Evolutionary conservation across 2,113 vertebrate species (phyloP).

Genomic region (Leucopsar rothschildi): DNA sequence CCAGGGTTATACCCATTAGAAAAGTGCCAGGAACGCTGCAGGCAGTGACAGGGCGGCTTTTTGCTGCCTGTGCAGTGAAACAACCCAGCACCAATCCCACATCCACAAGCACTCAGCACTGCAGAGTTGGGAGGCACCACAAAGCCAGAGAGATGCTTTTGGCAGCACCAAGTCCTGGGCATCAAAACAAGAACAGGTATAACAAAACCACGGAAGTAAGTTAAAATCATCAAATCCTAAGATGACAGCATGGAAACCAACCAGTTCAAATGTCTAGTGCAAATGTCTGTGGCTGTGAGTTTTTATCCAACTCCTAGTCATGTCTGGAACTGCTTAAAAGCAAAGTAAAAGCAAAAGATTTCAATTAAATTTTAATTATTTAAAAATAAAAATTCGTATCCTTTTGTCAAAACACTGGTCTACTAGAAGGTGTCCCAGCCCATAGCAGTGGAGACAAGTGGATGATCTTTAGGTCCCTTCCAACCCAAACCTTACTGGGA

Average conservation of each 20-base stretch:
- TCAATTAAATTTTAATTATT: not conserved
- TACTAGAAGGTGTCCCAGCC: not conserved
- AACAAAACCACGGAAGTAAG: not conserved
- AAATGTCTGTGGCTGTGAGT: not conserved
- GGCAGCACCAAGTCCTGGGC: not conserved
- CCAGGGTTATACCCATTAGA: too few relatives aligned
- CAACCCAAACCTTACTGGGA: not conserved
- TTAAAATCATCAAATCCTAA: not conserved
- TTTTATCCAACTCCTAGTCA: not conserved
- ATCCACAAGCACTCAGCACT: fast-evolving
- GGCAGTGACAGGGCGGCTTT: fast-evolving
- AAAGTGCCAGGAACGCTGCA: not conserved
- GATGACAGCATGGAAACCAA: not conserved
- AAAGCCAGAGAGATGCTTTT: not conserved
- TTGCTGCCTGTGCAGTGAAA: not conserved
- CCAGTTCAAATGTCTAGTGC: not conserved
- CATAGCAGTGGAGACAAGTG: not conserved
- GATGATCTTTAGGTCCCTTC: not conserved
- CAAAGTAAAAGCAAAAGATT: not conserved
- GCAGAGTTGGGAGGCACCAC: not conserved
- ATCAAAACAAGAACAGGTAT: not conserved
- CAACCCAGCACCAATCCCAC: not conserved
- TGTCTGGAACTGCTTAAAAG: not conserved
- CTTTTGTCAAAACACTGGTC: not conserved
- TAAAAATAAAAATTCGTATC: not conserved